A percentile compares a stretch with the other conserved stretches of the same genome.
phyloP scores from a whole-genome alignment of 2,113 vertebrate species.

The Anthoscopus minutus region DNA sequence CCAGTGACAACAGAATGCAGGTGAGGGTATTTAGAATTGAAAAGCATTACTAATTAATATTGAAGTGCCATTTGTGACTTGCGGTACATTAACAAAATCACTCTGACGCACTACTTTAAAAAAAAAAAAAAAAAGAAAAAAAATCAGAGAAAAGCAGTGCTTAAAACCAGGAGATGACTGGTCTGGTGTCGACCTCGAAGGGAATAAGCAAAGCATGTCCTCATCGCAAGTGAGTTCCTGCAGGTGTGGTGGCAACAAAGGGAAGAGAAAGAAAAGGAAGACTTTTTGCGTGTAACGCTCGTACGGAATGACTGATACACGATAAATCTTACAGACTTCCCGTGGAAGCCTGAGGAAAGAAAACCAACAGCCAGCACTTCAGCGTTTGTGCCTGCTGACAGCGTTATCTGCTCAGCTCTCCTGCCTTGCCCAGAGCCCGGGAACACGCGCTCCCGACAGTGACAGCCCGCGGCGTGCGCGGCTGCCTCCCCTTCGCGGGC shows the following conservation, averaged over 20 bases:
- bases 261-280: neutral
- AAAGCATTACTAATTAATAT: slow-evolving; percentile 21
- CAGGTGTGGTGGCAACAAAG: neutral
- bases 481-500: slow-evolving; percentile 52
- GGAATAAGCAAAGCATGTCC: neutral
- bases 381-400: slow-evolving; percentile 18
- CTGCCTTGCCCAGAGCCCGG: neutral
- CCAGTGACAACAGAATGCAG: neutral
- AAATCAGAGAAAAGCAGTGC: neutral
- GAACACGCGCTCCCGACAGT: slow-evolving; percentile 2
- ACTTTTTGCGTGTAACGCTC: neutral
- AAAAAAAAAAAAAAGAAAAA: neutral
- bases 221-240: neutral
- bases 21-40: neutral
- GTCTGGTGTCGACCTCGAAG: neutral
- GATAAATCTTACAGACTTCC: slow-evolving; percentile 13
- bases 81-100: neutral
- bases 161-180: neutral
- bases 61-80: slow-evolving; percentile 17
- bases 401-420: neutral
- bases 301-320: neutral
- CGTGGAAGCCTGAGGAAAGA: neutral
- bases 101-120: neutral
- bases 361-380: neutral
- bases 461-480: neutral